Conservation (phyloP, 2,113 vertebrate species). For the Xiphorhynchus elegans region DNA sequence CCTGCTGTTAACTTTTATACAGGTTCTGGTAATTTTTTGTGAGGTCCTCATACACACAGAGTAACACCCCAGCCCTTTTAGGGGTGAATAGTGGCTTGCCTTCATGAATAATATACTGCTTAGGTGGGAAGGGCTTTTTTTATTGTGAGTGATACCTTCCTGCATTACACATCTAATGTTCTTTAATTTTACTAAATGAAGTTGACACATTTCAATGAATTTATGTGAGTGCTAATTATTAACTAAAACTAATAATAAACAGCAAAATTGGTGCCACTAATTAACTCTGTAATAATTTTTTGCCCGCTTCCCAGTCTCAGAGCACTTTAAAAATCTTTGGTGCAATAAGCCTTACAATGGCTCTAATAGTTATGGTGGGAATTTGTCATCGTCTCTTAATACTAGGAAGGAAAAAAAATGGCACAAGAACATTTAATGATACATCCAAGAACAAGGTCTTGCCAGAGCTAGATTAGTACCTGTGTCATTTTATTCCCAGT, state of each 20-base stretch:
- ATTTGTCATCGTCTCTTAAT: background rate
- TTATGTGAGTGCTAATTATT: accelerated
- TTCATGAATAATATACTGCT: background rate
- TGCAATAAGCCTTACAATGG: background rate
- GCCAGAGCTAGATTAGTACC: background rate
- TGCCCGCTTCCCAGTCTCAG: background rate
- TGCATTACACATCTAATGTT: background rate
- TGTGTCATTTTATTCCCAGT: background rate
- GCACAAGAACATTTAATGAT: background rate
- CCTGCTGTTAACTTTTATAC: background rate
- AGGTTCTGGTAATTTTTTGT: background rate
- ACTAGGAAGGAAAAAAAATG: background rate
- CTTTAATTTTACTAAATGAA: background rate
- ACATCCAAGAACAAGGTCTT: background rate
- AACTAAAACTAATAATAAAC: background rate
- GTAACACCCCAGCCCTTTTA: background rate
- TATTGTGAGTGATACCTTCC: background rate
- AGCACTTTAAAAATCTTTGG: background rate
- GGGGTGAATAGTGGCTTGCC: background rate
- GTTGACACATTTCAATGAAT: background rate
- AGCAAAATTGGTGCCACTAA: background rate
- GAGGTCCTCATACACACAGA: background rate
- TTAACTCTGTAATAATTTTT: background rate
- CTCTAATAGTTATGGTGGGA: background rate
- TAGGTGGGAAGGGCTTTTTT: background rate